Evolutionary conservation across 2,888 invertebrate genomes (phyloP).

Genomic region (Galerucella calmariensis): DNA sequence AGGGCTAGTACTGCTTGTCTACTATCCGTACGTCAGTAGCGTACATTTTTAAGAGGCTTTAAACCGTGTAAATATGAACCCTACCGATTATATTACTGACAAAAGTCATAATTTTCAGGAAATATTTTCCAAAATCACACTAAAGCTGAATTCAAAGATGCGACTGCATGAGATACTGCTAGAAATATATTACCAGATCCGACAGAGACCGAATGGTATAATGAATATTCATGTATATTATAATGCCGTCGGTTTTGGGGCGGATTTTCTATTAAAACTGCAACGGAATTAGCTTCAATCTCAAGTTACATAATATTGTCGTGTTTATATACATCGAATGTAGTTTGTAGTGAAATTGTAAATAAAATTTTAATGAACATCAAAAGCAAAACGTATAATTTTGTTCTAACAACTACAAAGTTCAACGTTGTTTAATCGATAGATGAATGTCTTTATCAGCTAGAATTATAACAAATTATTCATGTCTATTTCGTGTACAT

Average conservation of each 20-base stretch:
- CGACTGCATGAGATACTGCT: no score
- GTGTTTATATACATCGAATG: constrained; percentile 38
- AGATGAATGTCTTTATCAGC: neutral
- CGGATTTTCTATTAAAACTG: constrained; percentile 49
- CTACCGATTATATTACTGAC: no score
- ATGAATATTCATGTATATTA: constrained; percentile 48
- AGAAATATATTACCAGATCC: neutral
- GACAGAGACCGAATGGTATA: constrained; percentile 33
- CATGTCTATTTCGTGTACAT: no score
- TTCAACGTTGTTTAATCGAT: neutral
- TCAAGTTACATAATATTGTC: constrained; percentile 39
- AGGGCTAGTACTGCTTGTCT: no score
- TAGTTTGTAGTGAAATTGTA: constrained; percentile 28
- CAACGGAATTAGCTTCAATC: constrained; percentile 44
- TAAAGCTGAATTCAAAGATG: no score
- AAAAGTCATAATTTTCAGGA: no score
- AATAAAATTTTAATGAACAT: constrained; percentile 4
- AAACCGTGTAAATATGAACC: no score
- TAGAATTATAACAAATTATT: no score
- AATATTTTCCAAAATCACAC: no score
- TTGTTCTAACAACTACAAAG: neutral
- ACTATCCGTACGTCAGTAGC: no score
- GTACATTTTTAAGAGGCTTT: no score
- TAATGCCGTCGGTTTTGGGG: constrained; percentile 45
- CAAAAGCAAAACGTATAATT: constrained; percentile 23